phyloP scores from a whole-genome alignment of 2,113 vertebrate species.

The Pithys albifrons region DNA sequence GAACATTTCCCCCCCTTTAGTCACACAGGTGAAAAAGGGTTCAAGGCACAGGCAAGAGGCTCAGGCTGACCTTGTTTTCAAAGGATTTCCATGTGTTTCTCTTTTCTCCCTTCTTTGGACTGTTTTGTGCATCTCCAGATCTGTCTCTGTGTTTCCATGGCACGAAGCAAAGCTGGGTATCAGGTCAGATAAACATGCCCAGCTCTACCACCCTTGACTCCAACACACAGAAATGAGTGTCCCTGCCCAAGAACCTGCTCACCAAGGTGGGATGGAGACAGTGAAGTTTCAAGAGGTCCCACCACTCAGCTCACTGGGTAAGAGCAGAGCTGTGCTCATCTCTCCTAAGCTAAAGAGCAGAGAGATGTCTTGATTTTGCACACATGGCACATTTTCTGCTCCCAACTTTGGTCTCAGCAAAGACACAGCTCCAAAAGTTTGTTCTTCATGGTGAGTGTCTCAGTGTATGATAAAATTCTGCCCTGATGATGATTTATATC shows the following conservation, averaged over 20 bases:
- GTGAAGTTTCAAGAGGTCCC: not conserved
- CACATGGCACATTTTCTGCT: not conserved
- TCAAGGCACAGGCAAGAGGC: not conserved
- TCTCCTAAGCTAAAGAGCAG: not conserved
- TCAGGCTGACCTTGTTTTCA: not conserved
- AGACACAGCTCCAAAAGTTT: not conserved
- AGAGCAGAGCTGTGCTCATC: not conserved
- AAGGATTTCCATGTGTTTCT: not conserved
- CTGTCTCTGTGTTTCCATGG: not conserved
- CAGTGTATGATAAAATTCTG: not conserved
- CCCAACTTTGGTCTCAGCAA: not conserved
- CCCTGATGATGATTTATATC: not conserved
- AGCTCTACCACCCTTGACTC: not conserved
- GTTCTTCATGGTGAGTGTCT: not conserved
- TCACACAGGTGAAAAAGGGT: not conserved
- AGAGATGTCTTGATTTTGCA: not conserved
- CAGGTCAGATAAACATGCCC: not conserved
- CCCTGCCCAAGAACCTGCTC: not conserved
- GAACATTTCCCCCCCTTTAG: not conserved
- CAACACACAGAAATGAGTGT: not conserved
- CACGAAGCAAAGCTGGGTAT: not conserved
- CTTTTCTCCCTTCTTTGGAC: not conserved
- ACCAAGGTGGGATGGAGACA: fast-evolving
- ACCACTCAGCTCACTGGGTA: not conserved
- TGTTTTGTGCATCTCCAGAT: not conserved